Evolutionary conservation across 2,888 invertebrate species (phyloP).

Genomic region (Drosophila robusta): DNA sequence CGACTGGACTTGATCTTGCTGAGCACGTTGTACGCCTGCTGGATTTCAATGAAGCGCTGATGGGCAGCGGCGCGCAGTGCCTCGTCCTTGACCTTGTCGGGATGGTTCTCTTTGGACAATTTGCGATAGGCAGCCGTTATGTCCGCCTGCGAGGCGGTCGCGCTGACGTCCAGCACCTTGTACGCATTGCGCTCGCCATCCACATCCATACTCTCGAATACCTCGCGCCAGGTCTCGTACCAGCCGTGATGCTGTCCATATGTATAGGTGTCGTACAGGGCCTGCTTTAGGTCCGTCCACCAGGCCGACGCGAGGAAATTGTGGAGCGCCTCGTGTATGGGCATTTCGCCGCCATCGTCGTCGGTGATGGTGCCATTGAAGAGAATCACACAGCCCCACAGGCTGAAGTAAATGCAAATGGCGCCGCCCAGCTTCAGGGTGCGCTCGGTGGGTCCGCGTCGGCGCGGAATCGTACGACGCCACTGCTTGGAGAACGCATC

Average conservation of each 20-base stretch:
- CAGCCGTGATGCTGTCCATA: constrained; percentile 94
- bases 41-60: constrained; percentile 95
- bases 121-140: constrained; percentile 93
- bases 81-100: constrained; percentile 94
- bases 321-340: constrained; percentile 93
- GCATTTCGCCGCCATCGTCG: constrained; percentile 94
- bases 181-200: constrained; percentile 96
- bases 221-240: constrained; percentile 94
- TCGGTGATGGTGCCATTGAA: constrained; percentile 95
- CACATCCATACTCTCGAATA: constrained; percentile 94
- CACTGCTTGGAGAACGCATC: constrained; percentile 92
- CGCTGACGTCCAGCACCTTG: constrained; percentile 91
- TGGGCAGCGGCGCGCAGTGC: constrained; percentile 90
- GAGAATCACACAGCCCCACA: constrained; percentile 93
- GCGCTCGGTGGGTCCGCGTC: constrained; percentile 86
- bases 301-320: constrained; percentile 96
- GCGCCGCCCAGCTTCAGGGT: constrained; percentile 87
- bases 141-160: constrained; percentile 93
- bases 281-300: constrained; percentile 93
- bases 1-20: constrained; percentile 93
- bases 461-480: constrained; percentile 88
- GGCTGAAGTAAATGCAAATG: constrained; percentile 88
- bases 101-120: constrained; percentile 94
- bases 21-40: constrained; percentile 95
- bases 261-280: constrained; percentile 90